Base-by-base conservation (phyloP, 1,140 invertebrate species). In the Drosophila saltans region DNA sequence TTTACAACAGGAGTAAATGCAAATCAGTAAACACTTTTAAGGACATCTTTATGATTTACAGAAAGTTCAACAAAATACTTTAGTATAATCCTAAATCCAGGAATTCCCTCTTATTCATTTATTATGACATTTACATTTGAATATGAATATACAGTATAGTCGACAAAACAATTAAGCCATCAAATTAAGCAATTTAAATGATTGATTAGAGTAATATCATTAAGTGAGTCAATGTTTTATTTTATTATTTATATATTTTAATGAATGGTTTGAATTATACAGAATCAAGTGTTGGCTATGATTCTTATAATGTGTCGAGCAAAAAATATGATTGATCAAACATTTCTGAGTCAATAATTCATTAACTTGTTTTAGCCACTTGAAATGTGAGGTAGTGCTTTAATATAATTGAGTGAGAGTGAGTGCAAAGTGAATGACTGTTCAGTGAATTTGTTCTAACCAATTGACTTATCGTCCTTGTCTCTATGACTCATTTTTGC, bases 241-340 rank as follows among this genome's bases (percentile, higher is more conserved):
- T 48, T 24, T 48, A 43, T 16, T 16, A 43, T 16, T n/a, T 43
- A 43, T 43, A 43, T 41, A 16, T 16, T 40, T 40, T 24, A 52
- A 52, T 52, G 21, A 52, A 52, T 26, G 21, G 24, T 26, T 26
- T 52, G 8, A 52, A 52, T 24, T 10, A 24, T 26, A 26, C 8
- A 26, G 21, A 52, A 48, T 48, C 2, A 26, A 52, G 21, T 52
- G 45, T 52, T 0, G 16, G 45, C 45, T 7, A 52, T 52, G 7
- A 52, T 52, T 52, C 45, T 24, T 26, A 26, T 10, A 52, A 52
- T n/a, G 41, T 43, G 41, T 16, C 41, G 4, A 52, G 21, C 24
- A 52, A 52, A 7, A 10, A 26, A 52, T 10, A 10, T 52, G 45
- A 52, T 52, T 52, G 45, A 52, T 52, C 45, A 52, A 52, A 52